phyloP scores from a whole-genome alignment of 2,113 vertebrate species.

The Herpetotheres cachinnans region DNA sequence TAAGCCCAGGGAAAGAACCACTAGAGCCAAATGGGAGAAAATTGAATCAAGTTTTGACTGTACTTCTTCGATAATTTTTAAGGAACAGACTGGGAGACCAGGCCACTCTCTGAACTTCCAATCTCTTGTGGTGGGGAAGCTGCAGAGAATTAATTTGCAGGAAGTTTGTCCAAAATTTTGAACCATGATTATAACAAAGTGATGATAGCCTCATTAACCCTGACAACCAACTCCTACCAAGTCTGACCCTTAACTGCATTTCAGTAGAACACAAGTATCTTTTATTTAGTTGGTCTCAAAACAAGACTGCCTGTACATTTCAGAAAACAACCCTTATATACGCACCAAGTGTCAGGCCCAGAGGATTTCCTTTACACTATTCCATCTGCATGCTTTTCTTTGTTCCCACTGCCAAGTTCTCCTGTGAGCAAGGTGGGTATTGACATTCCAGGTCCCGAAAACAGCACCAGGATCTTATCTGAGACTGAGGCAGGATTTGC shows the following conservation, averaged over 20 bases:
- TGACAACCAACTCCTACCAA: not conserved
- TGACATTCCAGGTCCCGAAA: not conserved
- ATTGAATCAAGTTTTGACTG: not conserved
- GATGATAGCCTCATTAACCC: not conserved
- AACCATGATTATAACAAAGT: not conserved
- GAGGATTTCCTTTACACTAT: not conserved
- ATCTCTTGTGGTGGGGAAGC: not conserved
- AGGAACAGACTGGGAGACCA: not conserved
- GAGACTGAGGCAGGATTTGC: not conserved
- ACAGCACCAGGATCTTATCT: not conserved
- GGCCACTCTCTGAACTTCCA: not conserved
- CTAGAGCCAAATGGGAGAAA: not conserved
- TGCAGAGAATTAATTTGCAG: not conserved
- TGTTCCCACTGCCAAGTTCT: not conserved
- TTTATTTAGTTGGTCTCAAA: not conserved
- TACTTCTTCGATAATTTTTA: not conserved
- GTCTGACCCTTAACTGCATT: not conserved
- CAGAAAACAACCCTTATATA: not conserved
- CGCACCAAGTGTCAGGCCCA: not conserved
- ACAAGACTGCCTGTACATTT: not conserved
- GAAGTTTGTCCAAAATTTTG: not conserved
- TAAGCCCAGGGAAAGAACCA: not conserved
- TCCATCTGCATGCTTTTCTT: not conserved
- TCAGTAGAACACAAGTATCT: not conserved
- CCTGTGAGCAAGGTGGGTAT: not conserved